phyloP scores from a whole-genome alignment of 2,888 invertebrate genomes.

The Phortica magna region DNA sequence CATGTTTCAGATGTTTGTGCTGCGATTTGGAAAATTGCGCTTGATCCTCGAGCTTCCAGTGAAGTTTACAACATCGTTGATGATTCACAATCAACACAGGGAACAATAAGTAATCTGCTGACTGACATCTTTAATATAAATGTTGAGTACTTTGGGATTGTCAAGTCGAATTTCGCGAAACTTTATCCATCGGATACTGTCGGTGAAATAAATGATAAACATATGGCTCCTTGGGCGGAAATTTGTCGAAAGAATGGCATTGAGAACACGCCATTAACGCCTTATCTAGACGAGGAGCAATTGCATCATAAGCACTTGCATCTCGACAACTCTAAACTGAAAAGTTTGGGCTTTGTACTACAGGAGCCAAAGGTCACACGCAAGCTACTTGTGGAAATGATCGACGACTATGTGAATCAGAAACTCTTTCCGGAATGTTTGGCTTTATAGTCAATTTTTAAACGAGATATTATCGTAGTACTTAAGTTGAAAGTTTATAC shows the following conservation, averaged over 20 bases:
- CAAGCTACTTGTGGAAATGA: conserved; percentile 83
- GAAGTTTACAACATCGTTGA: conserved; percentile 91
- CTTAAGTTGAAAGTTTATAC: conserved; percentile 48
- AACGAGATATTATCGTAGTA: conserved; percentile 40
- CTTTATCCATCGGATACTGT: conserved; percentile 88
- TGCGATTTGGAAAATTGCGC: conserved; percentile 88
- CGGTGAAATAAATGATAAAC: conserved; percentile 96
- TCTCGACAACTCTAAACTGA: conserved; percentile 85
- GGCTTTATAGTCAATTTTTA: conserved; percentile 77
- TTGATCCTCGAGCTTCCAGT: conserved; percentile 79
- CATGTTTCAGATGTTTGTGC: conserved; percentile 91
- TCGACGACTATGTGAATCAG: conserved; percentile 89
- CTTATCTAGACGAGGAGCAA: conserved; percentile 90
- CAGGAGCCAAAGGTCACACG: conserved; percentile 82
- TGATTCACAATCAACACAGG: conserved; percentile 89
- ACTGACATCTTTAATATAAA: conserved; percentile 91
- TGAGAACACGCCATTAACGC: conserved; percentile 91
- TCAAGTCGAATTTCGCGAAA: conserved; percentile 90
- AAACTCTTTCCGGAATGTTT: conserved; percentile 89
- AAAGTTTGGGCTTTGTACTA: conserved; percentile 81
- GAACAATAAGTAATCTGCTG: conserved; percentile 87
- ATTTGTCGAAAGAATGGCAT: conserved; percentile 87
- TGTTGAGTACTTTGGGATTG: conserved; percentile 91
- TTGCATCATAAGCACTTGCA: conserved; percentile 89
- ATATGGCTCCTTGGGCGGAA: conserved; percentile 94